These are phyloP conservation scores for Tetranychus truncatus DNA, from an alignment of 2,888 invertebrate genomes.

Conservation along the genomic window DNA sequence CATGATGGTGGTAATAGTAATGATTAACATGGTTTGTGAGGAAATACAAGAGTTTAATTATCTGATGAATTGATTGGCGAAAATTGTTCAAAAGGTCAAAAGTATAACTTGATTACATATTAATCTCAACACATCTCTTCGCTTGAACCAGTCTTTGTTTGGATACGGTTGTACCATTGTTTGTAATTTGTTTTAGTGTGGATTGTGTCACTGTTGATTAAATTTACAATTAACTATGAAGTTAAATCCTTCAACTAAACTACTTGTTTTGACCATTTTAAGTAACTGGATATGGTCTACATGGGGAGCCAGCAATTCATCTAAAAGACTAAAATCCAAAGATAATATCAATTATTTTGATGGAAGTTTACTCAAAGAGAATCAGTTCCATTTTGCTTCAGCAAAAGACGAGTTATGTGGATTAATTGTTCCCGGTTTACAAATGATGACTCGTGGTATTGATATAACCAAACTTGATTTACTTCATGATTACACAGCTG, in stretches of 20 bases:
- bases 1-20: too few relatives aligned
- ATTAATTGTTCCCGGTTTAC: slow-evolving; percentile 2
- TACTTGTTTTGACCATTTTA: background rate
- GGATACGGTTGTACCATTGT: too few relatives aligned
- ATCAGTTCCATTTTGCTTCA: slow-evolving; percentile 5
- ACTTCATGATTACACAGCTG: slow-evolving; percentile 2
- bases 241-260: background rate
- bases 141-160: too few relatives aligned
- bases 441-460: slow-evolving; percentile 1
- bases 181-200: too few relatives aligned
- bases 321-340: background rate
- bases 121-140: too few relatives aligned
- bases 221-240: too few relatives aligned
- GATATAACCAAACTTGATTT: slow-evolving; percentile 1
- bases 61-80: too few relatives aligned
- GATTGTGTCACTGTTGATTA: too few relatives aligned
- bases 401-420: slow-evolving; percentile 1
- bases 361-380: background rate
- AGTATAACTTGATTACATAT: too few relatives aligned
- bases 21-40: too few relatives aligned
- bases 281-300: background rate
- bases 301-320: background rate
- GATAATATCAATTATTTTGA: slow-evolving; percentile 7
- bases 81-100: too few relatives aligned
- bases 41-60: too few relatives aligned